Evolutionary conservation across 1,140 invertebrate species (phyloP).

Genomic region (Pantala flavescens): DNA sequence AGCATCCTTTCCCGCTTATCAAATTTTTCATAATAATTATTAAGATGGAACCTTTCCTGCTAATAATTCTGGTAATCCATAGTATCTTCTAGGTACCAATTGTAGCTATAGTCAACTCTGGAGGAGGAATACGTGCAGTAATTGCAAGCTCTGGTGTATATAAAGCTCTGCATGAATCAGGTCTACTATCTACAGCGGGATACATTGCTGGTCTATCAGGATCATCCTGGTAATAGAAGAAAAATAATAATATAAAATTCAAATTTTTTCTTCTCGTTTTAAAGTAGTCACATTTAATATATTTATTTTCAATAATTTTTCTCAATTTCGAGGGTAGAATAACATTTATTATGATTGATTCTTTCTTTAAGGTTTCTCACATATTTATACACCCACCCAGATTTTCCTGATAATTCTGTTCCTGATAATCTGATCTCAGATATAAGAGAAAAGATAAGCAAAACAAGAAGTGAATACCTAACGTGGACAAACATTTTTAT

Average conservation of each 20-base stretch:
- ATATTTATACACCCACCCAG: constrained; percentile 33
- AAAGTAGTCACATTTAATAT: too few species aligned
- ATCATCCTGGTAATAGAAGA: constrained; percentile 32
- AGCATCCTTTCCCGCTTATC: too few species aligned
- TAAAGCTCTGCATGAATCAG: constrained; percentile 34
- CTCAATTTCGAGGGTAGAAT: too few species aligned
- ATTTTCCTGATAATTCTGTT: constrained; percentile 29
- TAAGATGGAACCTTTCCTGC: neutral
- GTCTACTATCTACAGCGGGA: constrained; percentile 34
- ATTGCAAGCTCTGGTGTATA: constrained; percentile 36
- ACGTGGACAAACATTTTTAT: constrained; percentile 30
- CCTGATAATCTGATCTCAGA: constrained; percentile 32
- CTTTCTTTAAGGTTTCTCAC: constrained; percentile 30
- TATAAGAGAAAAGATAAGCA: constrained; percentile 34
- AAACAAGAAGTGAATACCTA: constrained; percentile 28
- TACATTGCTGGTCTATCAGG: constrained; percentile 38
- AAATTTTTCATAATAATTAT: too few species aligned
- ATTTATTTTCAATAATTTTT: too few species aligned
- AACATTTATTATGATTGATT: neutral
- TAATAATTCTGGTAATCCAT: neutral
- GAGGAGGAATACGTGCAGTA: constrained; percentile 42
- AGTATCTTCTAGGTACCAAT: constrained; percentile 32
- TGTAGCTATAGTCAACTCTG: constrained; percentile 38
- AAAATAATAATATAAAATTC: constrained; percentile 18
- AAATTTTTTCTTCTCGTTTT: constrained; percentile 22